Base-by-base conservation (phyloP, 1,140 invertebrate species). In the Drosophila punjabiensis region DNA sequence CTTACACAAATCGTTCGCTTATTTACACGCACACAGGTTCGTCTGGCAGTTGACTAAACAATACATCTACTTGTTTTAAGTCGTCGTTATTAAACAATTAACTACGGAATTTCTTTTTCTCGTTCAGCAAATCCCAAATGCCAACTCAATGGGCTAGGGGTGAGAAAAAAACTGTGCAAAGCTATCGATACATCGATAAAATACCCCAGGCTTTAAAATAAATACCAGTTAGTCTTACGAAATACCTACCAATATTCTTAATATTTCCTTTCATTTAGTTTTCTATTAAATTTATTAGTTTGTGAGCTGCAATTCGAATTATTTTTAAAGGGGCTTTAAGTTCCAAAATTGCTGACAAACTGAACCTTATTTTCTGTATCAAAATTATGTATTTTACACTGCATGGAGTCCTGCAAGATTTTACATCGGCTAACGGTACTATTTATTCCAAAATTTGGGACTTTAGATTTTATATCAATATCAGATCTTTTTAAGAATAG, bases 51-150 rank as follows among this genome's bases (percentile, higher is more conserved):
- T 50, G 76, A 47, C 60, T 71, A 35, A 78, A 81, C 63, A 74
- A 74, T 86, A 73, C 82, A 86, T 86, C 75, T 87, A 83, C 76
- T 79, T 80, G 62, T 69, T 76, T 64, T 79, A 55, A 79, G 48
- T 62, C 65, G 63, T 81, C 61, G 63, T 41, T 76, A 67, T 79
- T 71, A 66, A 76, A 76, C 55, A 76, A 73, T 82, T 76, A 79
- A 79, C 48, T 75, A 67, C 71, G 69, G 69, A 81, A 76, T 69
- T 74, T 85, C 24, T 16, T 77, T 85, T 74, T 62, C 41, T 59
- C 79, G 62, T 73, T 56, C 53, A 63, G 58, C 48, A 75, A 74
- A 76, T 63, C 61, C 61, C 83, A 87, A 87, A 87, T 87, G 83
- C 83, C 83, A 87, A 87, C 83, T 87, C 83, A 58, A 39, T 58